A percentile compares a stretch with the other conserved stretches of the same genome.
Conservation (phyloP, 2,888 invertebrate species). For the Ennomos quercinarius region DNA sequence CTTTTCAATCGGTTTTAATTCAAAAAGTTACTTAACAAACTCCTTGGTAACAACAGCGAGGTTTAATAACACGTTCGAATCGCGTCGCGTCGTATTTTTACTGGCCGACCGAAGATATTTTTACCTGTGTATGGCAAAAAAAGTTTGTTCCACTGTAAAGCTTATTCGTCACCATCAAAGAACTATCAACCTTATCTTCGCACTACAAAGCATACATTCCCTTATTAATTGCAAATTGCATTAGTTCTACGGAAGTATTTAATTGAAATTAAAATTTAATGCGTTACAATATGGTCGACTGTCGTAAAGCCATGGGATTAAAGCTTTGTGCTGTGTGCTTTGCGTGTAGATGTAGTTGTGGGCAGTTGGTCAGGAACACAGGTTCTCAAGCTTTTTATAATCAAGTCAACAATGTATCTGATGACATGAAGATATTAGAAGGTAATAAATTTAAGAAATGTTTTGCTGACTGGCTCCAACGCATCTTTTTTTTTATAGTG, state of each 20-base stretch:
- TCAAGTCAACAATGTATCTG: too few species aligned
- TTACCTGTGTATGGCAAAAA: constrained; percentile 80
- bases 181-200: constrained; percentile 21
- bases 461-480: too few species aligned
- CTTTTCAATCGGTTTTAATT: constrained; percentile 40
- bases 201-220: constrained; percentile 34
- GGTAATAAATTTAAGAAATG: too few species aligned
- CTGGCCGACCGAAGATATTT: constrained; percentile 75
- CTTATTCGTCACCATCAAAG: constrained; percentile 40
- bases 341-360: constrained; percentile 67
- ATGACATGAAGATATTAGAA: too few species aligned
- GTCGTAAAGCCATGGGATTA: constrained; percentile 36
- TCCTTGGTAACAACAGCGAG: constrained; percentile 30
- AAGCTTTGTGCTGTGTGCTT: constrained; percentile 63
- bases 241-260: constrained; percentile 59
- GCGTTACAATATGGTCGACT: constrained; percentile 12
- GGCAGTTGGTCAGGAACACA: constrained; percentile 75
- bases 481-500: too few species aligned
- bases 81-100: constrained; percentile 68
- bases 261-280: constrained; percentile 43
- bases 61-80: constrained; percentile 51
- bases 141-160: constrained; percentile 61
- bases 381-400: constrained; percentile 62
- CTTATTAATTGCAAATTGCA: constrained; percentile 52
- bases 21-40: constrained; percentile 41